A percentile compares a stretch with the other conserved stretches of the same genome.
Conservation (phyloP, 1,140 invertebrate species). For the Antheraea mylitta region DNA sequence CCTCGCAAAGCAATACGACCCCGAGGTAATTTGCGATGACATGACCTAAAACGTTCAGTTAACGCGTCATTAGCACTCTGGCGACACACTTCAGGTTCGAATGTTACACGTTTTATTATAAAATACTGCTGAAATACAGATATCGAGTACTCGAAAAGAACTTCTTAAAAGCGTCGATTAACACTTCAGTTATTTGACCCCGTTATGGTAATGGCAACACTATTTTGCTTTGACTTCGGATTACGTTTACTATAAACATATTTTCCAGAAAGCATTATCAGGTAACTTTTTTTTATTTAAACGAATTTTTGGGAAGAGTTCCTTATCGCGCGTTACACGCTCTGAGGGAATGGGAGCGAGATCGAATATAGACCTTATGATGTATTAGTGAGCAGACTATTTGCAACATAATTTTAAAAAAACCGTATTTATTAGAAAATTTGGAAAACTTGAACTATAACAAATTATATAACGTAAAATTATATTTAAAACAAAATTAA, state of each 20-base stretch:
- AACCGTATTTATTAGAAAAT: too few relatives aligned
- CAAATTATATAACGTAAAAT: too few relatives aligned
- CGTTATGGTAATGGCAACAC: not conserved
- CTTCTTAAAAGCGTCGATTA: constrained; percentile 8
- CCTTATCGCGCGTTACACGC: too few relatives aligned
- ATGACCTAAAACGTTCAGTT: constrained; percentile 19
- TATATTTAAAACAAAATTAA: too few relatives aligned
- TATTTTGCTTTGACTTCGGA: not conserved
- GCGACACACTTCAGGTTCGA: constrained; percentile 9
- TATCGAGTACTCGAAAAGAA: not conserved
- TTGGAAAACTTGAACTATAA: too few relatives aligned
- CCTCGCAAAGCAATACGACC: not conserved
- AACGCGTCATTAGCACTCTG: constrained; percentile 17
- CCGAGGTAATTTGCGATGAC: not conserved
- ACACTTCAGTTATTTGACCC: constrained; percentile 14
- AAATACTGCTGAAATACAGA: not conserved
- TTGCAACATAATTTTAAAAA: too few relatives aligned
- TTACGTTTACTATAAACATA: not conserved
- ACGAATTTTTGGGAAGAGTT: too few relatives aligned
- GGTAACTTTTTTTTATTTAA: too few relatives aligned
- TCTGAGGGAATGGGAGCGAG: too few relatives aligned
- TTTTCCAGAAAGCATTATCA: not conserved
- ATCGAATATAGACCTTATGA: too few relatives aligned
- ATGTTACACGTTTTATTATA: constrained; percentile 5
- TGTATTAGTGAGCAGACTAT: too few relatives aligned